Percentiles rank a stretch among this genome's conserved stretches.
Evolutionary conservation across 1,140 invertebrate species (phyloP).

Genomic region (Reticulitermes speratus): DNA sequence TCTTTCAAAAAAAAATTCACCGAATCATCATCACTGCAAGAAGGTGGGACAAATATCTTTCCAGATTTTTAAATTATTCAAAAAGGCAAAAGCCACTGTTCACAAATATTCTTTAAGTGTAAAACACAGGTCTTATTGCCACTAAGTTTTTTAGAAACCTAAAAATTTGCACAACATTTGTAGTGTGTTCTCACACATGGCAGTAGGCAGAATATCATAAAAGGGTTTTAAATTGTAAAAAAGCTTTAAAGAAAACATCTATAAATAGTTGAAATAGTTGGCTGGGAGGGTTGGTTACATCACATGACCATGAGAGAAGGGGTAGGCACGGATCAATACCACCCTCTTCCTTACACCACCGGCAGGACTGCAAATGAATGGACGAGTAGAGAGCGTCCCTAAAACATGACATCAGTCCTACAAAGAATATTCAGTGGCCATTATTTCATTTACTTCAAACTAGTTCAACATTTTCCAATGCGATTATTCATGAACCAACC

Average conservation of each 20-base stretch:
- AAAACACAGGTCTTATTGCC: too few relatives aligned
- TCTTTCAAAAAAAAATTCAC: too few relatives aligned
- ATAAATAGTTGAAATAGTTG: background rate
- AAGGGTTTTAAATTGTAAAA: too few relatives aligned
- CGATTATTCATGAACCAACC: background rate
- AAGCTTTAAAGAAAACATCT: background rate
- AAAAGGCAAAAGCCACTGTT: too few relatives aligned
- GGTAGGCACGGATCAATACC: conserved; percentile 25
- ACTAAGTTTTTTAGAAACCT: too few relatives aligned
- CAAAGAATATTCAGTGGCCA: background rate
- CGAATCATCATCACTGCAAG: too few relatives aligned
- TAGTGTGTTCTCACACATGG: too few relatives aligned
- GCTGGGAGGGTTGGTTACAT: conserved; percentile 6
- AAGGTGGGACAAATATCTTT: too few relatives aligned
- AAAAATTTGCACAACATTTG: too few relatives aligned
- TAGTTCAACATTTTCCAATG: background rate
- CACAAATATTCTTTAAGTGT: too few relatives aligned
- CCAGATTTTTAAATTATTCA: too few relatives aligned
- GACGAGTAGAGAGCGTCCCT: conserved; percentile 1
- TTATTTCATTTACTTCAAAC: background rate
- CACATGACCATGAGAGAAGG: conserved; percentile 20
- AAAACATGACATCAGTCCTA: background rate
- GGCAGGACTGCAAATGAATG: conserved; percentile 22
- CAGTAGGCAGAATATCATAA: too few relatives aligned
- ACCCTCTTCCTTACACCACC: background rate